These are phyloP conservation scores for Lepilemur septentrionalis DNA, from an alignment of 2,797 vertebrate species.

Conservation along the genomic window DNA sequence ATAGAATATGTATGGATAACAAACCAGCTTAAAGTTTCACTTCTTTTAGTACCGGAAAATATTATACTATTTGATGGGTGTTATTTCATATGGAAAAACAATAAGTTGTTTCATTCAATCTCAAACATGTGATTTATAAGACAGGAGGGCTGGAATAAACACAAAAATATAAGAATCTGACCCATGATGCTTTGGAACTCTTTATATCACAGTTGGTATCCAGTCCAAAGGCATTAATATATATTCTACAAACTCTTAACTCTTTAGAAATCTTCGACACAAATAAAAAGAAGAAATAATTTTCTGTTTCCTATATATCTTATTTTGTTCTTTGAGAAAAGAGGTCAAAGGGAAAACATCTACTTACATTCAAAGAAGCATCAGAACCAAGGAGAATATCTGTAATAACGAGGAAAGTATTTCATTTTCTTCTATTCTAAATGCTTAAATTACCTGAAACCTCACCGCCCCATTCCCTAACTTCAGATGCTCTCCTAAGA, in stretches of 20 bases:
- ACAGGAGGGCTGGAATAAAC: background rate
- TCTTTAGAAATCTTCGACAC: background rate
- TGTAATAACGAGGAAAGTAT: background rate
- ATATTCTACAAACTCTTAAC: background rate
- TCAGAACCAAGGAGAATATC: background rate
- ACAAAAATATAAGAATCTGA: background rate
- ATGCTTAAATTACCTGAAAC: background rate
- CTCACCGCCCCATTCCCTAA: background rate
- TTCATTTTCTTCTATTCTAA: background rate
- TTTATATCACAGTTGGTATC: constrained; percentile 5
- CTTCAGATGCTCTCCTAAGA: background rate
- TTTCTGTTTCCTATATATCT: background rate
- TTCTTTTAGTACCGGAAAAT: background rate
- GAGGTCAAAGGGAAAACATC: background rate
- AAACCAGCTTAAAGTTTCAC: background rate
- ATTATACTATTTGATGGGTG: background rate
- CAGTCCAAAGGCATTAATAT: background rate
- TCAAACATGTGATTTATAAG: background rate
- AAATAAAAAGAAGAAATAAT: background rate
- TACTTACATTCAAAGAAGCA: background rate
- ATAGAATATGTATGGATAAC: background rate
- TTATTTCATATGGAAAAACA: background rate
- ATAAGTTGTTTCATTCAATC: background rate
- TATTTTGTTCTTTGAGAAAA: background rate
- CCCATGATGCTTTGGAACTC: background rate